Evolutionary conservation across 1,140 invertebrate species (phyloP).

Genomic region (Aphaenogaster rudis): DNA sequence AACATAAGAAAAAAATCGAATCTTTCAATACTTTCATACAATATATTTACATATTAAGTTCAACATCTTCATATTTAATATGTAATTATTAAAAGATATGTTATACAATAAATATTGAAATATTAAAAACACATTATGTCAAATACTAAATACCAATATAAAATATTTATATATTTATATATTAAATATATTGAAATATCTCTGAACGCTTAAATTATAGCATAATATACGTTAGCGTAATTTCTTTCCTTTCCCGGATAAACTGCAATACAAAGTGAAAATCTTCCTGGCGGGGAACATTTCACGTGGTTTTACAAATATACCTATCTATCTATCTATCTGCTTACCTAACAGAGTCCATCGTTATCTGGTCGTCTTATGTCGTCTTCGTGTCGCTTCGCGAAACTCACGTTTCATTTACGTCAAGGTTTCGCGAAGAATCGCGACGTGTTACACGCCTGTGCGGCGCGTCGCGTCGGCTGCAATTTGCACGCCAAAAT

Average conservation of each 20-base stretch:
- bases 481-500: conserved; percentile 66
- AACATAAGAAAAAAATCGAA: not conserved
- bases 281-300: not conserved
- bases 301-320: not conserved
- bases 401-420: not conserved
- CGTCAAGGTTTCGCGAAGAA: conserved; percentile 34
- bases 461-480: not conserved
- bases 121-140: conserved; percentile 6
- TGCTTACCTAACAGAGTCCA: not conserved
- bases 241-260: conserved; percentile 17
- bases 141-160: conserved; percentile 22
- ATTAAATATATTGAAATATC: not conserved
- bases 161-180: not conserved
- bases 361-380: not conserved
- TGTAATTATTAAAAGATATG: not conserved
- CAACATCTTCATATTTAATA: not conserved
- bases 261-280: not conserved
- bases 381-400: not conserved
- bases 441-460: conserved; percentile 24
- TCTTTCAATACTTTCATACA: not conserved
- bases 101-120: conserved; percentile 31
- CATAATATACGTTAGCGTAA: not conserved
- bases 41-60: not conserved
- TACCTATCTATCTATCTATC: not conserved
- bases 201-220: not conserved